A percentile compares a stretch with the other conserved stretches of the same genome.
phyloP scores from a whole-genome alignment of 2,797 vertebrate genomes.

The Galagoides demidoff region DNA sequence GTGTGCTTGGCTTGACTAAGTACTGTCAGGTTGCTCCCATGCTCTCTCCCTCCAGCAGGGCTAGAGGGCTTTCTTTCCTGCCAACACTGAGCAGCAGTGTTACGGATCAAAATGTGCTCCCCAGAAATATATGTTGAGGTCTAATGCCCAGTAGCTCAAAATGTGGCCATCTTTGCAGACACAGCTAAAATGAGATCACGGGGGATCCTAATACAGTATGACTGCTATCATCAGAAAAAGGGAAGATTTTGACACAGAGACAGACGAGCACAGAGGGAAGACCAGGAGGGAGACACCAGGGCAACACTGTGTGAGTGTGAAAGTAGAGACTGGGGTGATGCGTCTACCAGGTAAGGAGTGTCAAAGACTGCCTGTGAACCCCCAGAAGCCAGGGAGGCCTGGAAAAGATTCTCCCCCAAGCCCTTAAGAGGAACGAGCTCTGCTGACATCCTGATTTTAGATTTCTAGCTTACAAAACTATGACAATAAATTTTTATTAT shows the following conservation, averaged over 20 bases:
- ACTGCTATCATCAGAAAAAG: neutral
- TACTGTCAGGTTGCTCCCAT: neutral
- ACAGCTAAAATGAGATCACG: neutral
- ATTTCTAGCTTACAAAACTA: neutral
- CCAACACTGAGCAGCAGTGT: neutral
- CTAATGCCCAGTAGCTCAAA: neutral
- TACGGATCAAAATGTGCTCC: neutral
- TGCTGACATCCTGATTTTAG: neutral
- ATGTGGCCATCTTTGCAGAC: neutral
- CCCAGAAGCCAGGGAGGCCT: neutral
- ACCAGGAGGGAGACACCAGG: too few species aligned
- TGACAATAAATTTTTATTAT: neutral
- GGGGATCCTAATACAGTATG: neutral
- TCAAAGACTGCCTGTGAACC: neutral
- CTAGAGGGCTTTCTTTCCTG: neutral
- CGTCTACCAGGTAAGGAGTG: neutral
- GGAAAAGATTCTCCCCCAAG: neutral
- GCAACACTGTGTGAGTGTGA: neutral
- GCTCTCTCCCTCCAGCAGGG: neutral
- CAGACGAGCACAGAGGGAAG: neutral
- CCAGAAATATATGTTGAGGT: neutral
- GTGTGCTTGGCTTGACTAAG: neutral
- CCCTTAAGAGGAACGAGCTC: neutral
- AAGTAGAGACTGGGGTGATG: neutral
- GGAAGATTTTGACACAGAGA: neutral